These are phyloP conservation scores for Rhagium mordax DNA, from an alignment of 2,888 invertebrate genomes.

Conservation along the genomic window DNA sequence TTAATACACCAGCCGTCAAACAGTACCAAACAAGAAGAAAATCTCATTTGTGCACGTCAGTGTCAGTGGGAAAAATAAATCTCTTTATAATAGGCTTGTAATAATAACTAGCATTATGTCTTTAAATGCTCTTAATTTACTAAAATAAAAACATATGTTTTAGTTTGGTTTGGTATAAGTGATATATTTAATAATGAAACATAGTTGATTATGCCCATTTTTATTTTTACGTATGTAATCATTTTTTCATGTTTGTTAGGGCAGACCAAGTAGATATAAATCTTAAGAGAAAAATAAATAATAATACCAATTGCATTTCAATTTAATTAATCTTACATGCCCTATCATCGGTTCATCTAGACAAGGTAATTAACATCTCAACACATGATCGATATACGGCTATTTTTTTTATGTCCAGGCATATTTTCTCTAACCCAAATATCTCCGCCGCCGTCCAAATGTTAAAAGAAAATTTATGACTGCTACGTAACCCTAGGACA, in stretches of 20 bases:
- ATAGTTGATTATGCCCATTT: too few species aligned
- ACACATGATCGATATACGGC: neutral
- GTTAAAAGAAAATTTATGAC: slow-evolving; percentile 15
- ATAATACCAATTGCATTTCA: too few species aligned
- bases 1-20: neutral
- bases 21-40: neutral
- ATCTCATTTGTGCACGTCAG: neutral
- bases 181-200: too few species aligned
- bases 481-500: slow-evolving; percentile 22
- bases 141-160: slow-evolving; percentile 6
- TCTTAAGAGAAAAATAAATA: too few species aligned
- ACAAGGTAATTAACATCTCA: neutral
- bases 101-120: slow-evolving; percentile 14
- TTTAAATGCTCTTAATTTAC: slow-evolving; percentile 2
- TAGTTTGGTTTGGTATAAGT: too few species aligned
- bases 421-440: slow-evolving; percentile 14
- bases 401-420: slow-evolving; percentile 2
- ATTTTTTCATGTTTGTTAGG: too few species aligned
- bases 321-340: neutral
- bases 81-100: slow-evolving; percentile 17
- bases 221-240: too few species aligned
- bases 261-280: too few species aligned
- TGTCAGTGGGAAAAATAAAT: slow-evolving; percentile 22
- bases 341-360: neutral
- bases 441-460: slow-evolving; percentile 7